phyloP scores from a whole-genome alignment of 2,797 vertebrate species.

The Crenuchus spilurus region DNA sequence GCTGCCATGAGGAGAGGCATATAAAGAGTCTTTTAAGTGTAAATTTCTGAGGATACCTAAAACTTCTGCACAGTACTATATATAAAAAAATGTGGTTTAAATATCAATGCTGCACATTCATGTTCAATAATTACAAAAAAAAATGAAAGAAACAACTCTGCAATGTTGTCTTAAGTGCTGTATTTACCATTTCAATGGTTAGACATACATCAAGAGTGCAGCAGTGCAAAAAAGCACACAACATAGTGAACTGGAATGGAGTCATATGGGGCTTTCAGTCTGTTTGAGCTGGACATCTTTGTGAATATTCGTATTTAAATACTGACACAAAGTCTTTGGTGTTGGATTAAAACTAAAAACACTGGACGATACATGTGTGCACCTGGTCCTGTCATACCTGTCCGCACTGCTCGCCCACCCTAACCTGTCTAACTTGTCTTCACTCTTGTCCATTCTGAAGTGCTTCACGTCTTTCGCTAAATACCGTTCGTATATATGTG shows the following conservation, averaged over 20 bases:
- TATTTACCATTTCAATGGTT: slow-evolving; percentile 63
- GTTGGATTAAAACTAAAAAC: slow-evolving; percentile 78
- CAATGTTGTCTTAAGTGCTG: slow-evolving; percentile 81
- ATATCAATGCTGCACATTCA: slow-evolving; percentile 59
- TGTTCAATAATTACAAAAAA: slow-evolving; percentile 64
- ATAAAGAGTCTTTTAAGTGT: no score
- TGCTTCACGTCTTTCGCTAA: slow-evolving; percentile 84
- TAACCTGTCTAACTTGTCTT: slow-evolving; percentile 28
- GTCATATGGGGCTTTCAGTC: slow-evolving; percentile 33
- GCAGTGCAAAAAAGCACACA: slow-evolving; percentile 71
- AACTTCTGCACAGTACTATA: no score
- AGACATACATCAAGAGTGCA: slow-evolving; percentile 63
- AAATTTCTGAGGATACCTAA: no score
- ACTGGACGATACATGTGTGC: slow-evolving; percentile 44
- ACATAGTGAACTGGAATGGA: slow-evolving; percentile 58
- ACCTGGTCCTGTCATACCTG: slow-evolving; percentile 29
- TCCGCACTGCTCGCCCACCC: neutral
- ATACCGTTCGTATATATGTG: slow-evolving; percentile 83
- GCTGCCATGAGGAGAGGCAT: no score
- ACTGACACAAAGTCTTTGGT: slow-evolving; percentile 86
- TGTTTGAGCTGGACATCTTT: slow-evolving; percentile 41
- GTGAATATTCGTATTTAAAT: slow-evolving; percentile 57
- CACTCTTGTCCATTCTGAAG: slow-evolving; percentile 83
- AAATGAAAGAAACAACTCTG: slow-evolving; percentile 55
- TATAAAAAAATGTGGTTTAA: no score